Evolutionary conservation across 2,113 vertebrate genomes (phyloP), one percentile per base, ranked within the genome.

Genomic region (Chaetodon auriga): DNA sequence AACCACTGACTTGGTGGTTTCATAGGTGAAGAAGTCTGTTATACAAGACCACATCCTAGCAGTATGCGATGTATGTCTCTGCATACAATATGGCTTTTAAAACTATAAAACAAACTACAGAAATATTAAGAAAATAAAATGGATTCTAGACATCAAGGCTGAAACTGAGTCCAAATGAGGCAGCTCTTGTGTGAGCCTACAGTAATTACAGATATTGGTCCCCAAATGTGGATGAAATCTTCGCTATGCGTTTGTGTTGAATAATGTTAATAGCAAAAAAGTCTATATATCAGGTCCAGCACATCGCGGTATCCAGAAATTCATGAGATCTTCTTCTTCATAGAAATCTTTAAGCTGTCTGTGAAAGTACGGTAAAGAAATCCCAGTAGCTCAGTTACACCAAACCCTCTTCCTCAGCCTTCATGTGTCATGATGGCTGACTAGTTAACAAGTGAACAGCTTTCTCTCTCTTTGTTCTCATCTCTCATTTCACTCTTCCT

Each of bases 1-100:
- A 60, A 98, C 97, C 95, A 99, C 97, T 0, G 97, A 97, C 92
- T 98, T 98, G 72, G 97, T 96, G 61, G 98, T 99, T 94, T 99
- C 97, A 35, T 99, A 99, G 30, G 97, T 97, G 91, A 98, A 97
- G 94, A 99, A 98, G 77, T 96, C 93, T 9, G 88, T 95, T 8
- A 98, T 74, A 73, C 95, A 99, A 57, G 94, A 94, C 96, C 96
- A 97, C 94, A 94, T 95, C n/a, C 60, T 87, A 2, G 60, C 51
- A 13, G 61, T 60, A 1, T 65, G 43, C 19, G 4, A 41, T n/a
- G 13, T 19, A 4, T 78, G 5, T 38, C 58, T 79, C n/a, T 54
- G 25, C n/a, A 13, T 66, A 43, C 25, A 21, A 57, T 68, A 6
- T n/a, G 11, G 23, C 3, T 46, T 14, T 23, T 35, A 57, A 0